These are phyloP conservation scores for Orthochromis indermauri DNA, from an alignment of 2,113 vertebrate genomes.

Conservation along the genomic window DNA sequence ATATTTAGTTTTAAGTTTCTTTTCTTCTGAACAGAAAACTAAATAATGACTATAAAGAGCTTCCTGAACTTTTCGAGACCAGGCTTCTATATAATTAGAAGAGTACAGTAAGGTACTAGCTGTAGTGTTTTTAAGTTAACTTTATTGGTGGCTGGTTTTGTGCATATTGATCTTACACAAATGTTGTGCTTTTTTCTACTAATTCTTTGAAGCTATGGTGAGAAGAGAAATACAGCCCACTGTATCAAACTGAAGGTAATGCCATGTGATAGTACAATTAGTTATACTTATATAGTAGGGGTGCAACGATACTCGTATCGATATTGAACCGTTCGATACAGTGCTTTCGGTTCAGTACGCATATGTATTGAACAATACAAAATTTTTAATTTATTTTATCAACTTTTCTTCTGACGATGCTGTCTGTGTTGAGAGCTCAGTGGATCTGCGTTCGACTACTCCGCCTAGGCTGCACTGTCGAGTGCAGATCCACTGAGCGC, in stretches of 20 bases:
- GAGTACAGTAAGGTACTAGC: neutral
- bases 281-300: neutral
- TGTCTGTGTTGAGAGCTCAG: too few relatives aligned
- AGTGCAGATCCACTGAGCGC: too few relatives aligned
- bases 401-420: too few relatives aligned
- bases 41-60: neutral
- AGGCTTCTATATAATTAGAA: neutral
- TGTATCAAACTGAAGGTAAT: neutral
- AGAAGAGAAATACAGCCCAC: neutral
- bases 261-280: neutral
- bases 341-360: too few relatives aligned
- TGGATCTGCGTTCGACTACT: rapidly evolving
- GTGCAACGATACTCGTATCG: too few relatives aligned
- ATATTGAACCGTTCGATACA: too few relatives aligned
- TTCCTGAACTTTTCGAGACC: neutral
- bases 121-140: neutral
- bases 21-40: neutral
- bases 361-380: too few relatives aligned
- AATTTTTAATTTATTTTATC: too few relatives aligned
- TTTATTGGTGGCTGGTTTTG: neutral
- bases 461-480: too few relatives aligned
- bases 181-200: neutral
- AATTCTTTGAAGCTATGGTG: neutral
- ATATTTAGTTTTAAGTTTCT: neutral
- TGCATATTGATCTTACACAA: neutral